These are phyloP conservation scores for Drosophila phalerata DNA, from an alignment of 2,888 invertebrate genomes.

Conservation along the genomic window DNA sequence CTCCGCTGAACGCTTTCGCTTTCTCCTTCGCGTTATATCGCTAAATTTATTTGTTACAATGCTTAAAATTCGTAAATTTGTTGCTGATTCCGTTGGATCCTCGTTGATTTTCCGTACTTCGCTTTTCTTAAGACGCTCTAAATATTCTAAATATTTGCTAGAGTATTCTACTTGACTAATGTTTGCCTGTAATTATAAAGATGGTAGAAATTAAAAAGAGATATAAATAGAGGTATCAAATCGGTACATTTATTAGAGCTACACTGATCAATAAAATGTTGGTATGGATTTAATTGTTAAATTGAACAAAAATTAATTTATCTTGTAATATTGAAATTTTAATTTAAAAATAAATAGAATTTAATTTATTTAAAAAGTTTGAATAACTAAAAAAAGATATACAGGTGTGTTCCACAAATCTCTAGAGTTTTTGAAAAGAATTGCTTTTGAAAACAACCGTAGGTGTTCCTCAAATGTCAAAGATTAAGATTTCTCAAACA, in stretches of 20 bases:
- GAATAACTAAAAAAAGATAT: no score
- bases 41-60: slow-evolving; percentile 67
- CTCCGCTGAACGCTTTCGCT: slow-evolving; percentile 14
- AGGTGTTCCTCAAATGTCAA: no score
- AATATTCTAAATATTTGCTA: slow-evolving; percentile 88
- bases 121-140: slow-evolving; percentile 83
- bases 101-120: neutral
- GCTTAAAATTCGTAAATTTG: slow-evolving; percentile 70
- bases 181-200: slow-evolving; percentile 87
- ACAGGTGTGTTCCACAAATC: no score
- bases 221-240: neutral
- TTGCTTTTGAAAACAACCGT: no score
- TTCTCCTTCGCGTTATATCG: slow-evolving; percentile 49
- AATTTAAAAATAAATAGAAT: no score
- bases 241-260: neutral
- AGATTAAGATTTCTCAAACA: no score
- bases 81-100: slow-evolving; percentile 8
- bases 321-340: no score
- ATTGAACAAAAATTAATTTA: no score
- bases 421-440: no score
- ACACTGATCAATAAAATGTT: no score
- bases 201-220: neutral
- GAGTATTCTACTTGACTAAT: slow-evolving; percentile 89
- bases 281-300: no score
- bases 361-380: no score